Conservation (phyloP, 53 echinoderm and acorn worm species). For the Crossaster papposus region DNA sequence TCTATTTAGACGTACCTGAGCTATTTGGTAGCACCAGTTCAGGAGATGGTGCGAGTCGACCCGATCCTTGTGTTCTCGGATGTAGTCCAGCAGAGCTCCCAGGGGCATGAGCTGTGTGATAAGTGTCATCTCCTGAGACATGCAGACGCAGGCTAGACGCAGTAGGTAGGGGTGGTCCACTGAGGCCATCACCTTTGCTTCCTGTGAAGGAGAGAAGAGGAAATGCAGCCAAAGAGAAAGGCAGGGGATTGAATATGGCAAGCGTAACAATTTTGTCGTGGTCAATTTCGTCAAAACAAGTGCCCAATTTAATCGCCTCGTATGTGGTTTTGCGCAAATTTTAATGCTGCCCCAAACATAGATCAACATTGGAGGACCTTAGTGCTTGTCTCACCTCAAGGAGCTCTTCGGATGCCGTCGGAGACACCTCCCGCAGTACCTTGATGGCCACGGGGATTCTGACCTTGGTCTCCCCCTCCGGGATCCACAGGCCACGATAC, state of each 20-base stretch:
- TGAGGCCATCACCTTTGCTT: slow-evolving; percentile 80
- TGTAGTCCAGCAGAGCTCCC: slow-evolving; percentile 66
- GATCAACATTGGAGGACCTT: no score
- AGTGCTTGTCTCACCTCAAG: slow-evolving; percentile 58
- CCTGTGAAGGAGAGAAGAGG: slow-evolving; percentile 24
- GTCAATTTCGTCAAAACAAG: no score
- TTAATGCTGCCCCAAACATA: no score
- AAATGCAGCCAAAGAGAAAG: neutral
- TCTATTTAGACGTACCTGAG: slow-evolving; percentile 43
- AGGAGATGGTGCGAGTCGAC: slow-evolving; percentile 73
- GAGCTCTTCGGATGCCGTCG: slow-evolving; percentile 64
- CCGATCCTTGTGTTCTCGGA: slow-evolving; percentile 65
- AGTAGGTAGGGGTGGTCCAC: slow-evolving; percentile 70
- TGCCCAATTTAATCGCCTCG: no score
- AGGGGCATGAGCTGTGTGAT: slow-evolving; percentile 82
- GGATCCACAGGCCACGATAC: slow-evolving; percentile 70
- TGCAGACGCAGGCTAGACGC: slow-evolving; percentile 71
- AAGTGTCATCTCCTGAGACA: slow-evolving; percentile 69
- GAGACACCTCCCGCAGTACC: slow-evolving; percentile 72
- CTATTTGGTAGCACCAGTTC: slow-evolving; percentile 75
- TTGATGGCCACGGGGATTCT: slow-evolving; percentile 76
- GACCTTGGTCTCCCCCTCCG: slow-evolving; percentile 66
- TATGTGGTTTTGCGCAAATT: no score
- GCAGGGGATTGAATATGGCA: no score
- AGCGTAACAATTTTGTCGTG: no score